Base-by-base conservation (phyloP, 1,140 invertebrate species). In the Ectropis grisescens region DNA sequence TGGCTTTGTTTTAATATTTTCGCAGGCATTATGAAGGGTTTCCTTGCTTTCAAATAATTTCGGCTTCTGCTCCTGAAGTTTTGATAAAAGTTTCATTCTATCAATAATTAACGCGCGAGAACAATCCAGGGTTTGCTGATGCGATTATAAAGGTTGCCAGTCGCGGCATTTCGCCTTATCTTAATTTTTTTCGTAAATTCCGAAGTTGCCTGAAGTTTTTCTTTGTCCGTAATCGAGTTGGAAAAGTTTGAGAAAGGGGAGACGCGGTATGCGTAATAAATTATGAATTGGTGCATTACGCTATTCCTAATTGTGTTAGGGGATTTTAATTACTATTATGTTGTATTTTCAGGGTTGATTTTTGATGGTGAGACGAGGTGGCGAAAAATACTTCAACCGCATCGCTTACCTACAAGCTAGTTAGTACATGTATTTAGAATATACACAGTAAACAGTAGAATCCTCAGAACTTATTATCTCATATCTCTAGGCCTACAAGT, bases 1-100 rank as follows among this genome's bases (percentile, higher is more conserved):
- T 61, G 59, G 64, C 76, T 81, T 81, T 81, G 76, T 81, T 81
- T 81, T 78, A 81, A 81, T 81, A 81, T 81, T 81, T 81, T 81
- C 76, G 56, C 67, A 72, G 61, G 72, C 72, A 76, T 81, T 81
- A 72, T 70, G 69, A 81, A 81, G 76, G 76, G 72, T 75, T 81
- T 76, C 61, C 64, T 75, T 69, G 62, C 75, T 75, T 81, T 69
- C 72, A 72, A 76, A 81, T 81, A 81, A 75, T 75, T 80, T 76
- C 57, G 69, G 69, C 71, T 78, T 81, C 76, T 81, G 76, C 60
- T 78, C 58, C 33, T 81, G 76, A 81, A 81, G 76, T 81, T 81
- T 81, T 76, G 72, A 81, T 81, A 81, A 81, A 78, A 81, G 71
- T 81, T 81, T 76, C 61, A 81, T 78, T 75, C 72, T 78, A 81